phyloP scores from a whole-genome alignment of 2,113 vertebrate species.

The Sciurus niger region DNA sequence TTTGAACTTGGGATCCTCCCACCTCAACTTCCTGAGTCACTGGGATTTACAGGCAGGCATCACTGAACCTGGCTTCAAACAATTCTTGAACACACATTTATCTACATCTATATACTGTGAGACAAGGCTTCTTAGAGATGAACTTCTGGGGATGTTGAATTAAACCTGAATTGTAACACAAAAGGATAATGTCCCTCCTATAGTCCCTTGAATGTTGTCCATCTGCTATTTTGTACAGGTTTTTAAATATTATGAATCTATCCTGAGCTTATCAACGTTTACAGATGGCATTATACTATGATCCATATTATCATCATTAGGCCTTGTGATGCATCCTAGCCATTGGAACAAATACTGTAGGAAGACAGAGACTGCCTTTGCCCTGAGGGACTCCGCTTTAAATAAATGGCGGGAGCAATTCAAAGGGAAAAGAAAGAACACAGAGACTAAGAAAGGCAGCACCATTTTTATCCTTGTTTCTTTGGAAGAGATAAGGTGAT shows the following conservation, averaged over 20 bases:
- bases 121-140: background rate
- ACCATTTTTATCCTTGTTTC: conserved; percentile 61
- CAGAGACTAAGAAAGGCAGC: conserved; percentile 2
- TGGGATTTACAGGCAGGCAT: too few species aligned
- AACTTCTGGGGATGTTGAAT: conserved; percentile 22
- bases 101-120: background rate
- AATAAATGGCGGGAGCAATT: conserved; percentile 24
- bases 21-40: too few species aligned
- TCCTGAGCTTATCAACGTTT: conserved; percentile 54
- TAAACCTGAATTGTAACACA: background rate
- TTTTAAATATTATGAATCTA: conserved; percentile 54
- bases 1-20: too few species aligned
- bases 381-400: conserved; percentile 2
- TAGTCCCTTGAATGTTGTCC: conserved; percentile 2
- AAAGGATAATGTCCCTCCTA: background rate
- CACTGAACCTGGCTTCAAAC: background rate
- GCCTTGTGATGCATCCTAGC: conserved; percentile 9
- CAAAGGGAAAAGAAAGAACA: conserved; percentile 51
- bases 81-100: background rate
- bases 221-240: conserved; percentile 29
- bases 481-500: conserved; percentile 61
- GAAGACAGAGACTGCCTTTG: conserved; percentile 47
- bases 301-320: conserved; percentile 65
- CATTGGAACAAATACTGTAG: conserved; percentile 42
- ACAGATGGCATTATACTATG: conserved; percentile 57